A percentile compares a stretch with the other conserved stretches of the same genome.
Evolutionary conservation across 1,140 invertebrate species (phyloP).

Genomic region (Brachionus plicatilis): DNA sequence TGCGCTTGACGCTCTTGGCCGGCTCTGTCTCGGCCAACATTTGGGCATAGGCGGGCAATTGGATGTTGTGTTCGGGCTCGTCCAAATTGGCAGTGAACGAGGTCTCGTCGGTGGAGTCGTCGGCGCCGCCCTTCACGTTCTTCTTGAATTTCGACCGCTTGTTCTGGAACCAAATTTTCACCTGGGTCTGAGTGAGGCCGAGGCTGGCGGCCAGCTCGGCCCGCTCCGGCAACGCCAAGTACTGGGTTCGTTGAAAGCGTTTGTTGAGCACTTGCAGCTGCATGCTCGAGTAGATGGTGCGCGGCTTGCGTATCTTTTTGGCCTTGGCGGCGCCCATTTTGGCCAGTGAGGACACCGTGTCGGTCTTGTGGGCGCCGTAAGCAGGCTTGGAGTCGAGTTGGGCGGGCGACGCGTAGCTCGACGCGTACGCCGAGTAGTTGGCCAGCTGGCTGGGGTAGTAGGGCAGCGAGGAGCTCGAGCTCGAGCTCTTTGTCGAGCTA

Average conservation of each 20-base stretch:
- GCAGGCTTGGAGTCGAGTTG: neutral
- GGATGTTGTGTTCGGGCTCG: neutral
- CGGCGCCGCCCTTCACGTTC: slow-evolving; percentile 66
- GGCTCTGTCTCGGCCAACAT: neutral
- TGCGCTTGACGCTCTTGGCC: neutral
- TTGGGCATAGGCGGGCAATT: neutral
- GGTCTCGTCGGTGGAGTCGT: slow-evolving; percentile 2
- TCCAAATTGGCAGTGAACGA: neutral
- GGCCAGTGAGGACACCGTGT: neutral
- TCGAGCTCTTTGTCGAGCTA: neutral
- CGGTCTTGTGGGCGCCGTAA: neutral
- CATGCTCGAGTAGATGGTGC: slow-evolving; percentile 42
- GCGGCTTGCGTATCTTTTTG: slow-evolving; percentile 42
- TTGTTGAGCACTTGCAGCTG: slow-evolving; percentile 54
- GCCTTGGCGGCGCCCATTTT: neutral
- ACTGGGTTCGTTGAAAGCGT: slow-evolving; percentile 88
- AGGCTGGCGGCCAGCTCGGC: slow-evolving; percentile 82
- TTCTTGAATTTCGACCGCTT: slow-evolving; percentile 93
- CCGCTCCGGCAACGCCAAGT: slow-evolving; percentile 86
- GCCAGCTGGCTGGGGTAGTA: neutral
- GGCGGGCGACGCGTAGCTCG: neutral
- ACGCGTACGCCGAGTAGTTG: neutral
- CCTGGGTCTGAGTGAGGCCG: slow-evolving; percentile 92
- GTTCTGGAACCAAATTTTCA: slow-evolving; percentile 98
- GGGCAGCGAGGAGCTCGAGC: neutral